phyloP scores from a whole-genome alignment of 2,888 invertebrate genomes.

The Andrena hattorfiana region DNA sequence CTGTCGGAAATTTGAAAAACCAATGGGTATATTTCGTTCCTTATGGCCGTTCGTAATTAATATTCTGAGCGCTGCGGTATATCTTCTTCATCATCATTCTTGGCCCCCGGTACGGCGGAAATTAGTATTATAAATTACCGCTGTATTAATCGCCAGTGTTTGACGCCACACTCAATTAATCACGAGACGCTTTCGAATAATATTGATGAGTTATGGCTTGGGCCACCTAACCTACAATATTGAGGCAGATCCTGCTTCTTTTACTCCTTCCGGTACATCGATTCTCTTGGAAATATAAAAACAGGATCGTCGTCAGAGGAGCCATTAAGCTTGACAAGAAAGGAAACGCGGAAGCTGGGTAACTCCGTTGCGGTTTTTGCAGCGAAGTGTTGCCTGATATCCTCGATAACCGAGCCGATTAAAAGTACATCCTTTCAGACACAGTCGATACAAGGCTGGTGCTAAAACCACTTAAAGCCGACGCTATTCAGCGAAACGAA shows the following conservation, averaged over 20 bases:
- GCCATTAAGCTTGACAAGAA: background rate
- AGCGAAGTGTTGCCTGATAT: background rate
- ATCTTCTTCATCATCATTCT: conserved; percentile 1
- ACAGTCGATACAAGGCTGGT: background rate
- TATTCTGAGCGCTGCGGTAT: background rate
- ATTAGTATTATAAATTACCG: conserved; percentile 33
- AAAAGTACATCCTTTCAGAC: background rate
- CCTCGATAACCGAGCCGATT: conserved; percentile 1
- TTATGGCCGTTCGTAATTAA: conserved; percentile 7
- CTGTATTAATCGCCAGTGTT: conserved; percentile 21
- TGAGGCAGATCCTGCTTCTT: background rate
- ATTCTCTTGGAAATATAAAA: background rate
- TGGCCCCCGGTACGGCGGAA: conserved; percentile 1
- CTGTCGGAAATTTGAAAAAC: conserved; percentile 8
- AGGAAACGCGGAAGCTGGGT: background rate
- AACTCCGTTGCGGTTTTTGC: background rate
- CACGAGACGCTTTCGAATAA: background rate
- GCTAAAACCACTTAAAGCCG: conserved; percentile 16
- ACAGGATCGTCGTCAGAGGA: background rate
- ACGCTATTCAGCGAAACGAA: conserved; percentile 6
- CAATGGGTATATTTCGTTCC: conserved; percentile 6
- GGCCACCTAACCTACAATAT: background rate
- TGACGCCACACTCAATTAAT: background rate
- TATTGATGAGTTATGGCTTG: background rate
- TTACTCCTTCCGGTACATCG: background rate